These are phyloP conservation scores for Sclerodermus sp. DNA, from an alignment of 2,888 invertebrate species.

Conservation along the genomic window DNA sequence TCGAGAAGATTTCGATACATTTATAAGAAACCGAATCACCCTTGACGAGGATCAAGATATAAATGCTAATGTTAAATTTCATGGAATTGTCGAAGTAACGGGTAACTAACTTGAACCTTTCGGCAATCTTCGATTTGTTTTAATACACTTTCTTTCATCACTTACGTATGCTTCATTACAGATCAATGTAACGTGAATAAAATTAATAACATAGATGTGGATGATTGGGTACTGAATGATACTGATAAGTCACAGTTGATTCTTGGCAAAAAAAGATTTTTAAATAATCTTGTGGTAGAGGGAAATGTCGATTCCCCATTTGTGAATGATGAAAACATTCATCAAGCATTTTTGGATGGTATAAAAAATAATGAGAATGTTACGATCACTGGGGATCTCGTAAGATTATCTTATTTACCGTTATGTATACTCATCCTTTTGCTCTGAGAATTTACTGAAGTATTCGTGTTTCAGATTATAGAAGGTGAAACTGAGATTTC, in stretches of 20 bases:
- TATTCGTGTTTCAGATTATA: too few relatives aligned
- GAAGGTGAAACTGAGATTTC: constrained; percentile 1
- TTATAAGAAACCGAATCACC: constrained; percentile 34
- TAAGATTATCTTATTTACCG: constrained; percentile 12
- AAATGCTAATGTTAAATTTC: constrained; percentile 31
- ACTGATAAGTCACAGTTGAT: constrained; percentile 23
- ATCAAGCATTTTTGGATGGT: constrained; percentile 23
- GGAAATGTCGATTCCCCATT: constrained; percentile 21
- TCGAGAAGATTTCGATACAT: constrained; percentile 37
- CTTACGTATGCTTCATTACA: constrained; percentile 6
- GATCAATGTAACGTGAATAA: constrained; percentile 20
- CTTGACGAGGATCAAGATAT: constrained; percentile 26
- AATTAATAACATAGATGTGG: constrained; percentile 35
- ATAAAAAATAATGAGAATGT: constrained; percentile 29
- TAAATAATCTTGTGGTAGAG: constrained; percentile 24
- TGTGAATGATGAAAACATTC: constrained; percentile 29
- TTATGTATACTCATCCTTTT: too few relatives aligned
- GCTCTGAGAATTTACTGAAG: too few relatives aligned
- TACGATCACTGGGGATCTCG: constrained; percentile 40
- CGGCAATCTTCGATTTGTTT: background rate
- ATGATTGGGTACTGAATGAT: constrained; percentile 31
- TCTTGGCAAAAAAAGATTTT: constrained; percentile 28
- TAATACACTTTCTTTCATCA: background rate
- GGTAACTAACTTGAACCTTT: constrained; percentile 33
- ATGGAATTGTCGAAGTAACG: constrained; percentile 28